Evolutionary conservation across 2,888 invertebrate genomes (phyloP), one percentile per base, ranked within the genome.

Genomic region (Mayetiola destructor): DNA sequence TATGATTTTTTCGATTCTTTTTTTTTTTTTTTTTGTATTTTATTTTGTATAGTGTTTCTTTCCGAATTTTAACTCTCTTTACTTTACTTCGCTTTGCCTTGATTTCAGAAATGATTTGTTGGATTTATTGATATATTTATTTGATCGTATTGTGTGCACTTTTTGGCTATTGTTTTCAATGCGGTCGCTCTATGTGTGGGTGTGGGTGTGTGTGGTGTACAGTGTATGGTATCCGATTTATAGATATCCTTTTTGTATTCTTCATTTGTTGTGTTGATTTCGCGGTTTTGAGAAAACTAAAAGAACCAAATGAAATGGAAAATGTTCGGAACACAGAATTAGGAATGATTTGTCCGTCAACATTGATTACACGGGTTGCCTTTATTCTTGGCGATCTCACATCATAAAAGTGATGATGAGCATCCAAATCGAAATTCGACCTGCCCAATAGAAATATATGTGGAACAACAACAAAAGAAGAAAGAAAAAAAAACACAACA

Each of bases 81-180:
- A n/a, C n/a, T n/a, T n/a, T n/a, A n/a, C n/a, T n/a, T n/a, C n/a
- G n/a, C n/a, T n/a, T n/a, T n/a, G n/a, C n/a, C n/a, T n/a, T n/a
- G n/a, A n/a, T n/a, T n/a, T n/a, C 48, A 23, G 48, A 27, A 48
- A 48, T 48, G 48, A 48, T 48, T 48, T 48, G 48, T 48, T 48
- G 48, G 27, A 48, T 27, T 27, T 48, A 48, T 48, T n/a, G 27
- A 48, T 48, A 48, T 48, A 48, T 48, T 48, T 48, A 48, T 42
- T 23, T 42, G 42, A 27, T 16, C 4, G 16, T n/a, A 27, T 27
- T 48, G 8, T 27, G 48, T 48, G 48, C 48, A 27, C 48, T 48
- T 8, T 48, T 48, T 27, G n/a, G 48, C n/a, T n/a, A n/a, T n/a
- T n/a, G n/a, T n/a, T n/a, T n/a, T n/a, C n/a, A n/a, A n/a, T n/a